These are phyloP conservation scores for Columba livia DNA, from an alignment of 2,113 vertebrate species.

Conservation along the genomic window DNA sequence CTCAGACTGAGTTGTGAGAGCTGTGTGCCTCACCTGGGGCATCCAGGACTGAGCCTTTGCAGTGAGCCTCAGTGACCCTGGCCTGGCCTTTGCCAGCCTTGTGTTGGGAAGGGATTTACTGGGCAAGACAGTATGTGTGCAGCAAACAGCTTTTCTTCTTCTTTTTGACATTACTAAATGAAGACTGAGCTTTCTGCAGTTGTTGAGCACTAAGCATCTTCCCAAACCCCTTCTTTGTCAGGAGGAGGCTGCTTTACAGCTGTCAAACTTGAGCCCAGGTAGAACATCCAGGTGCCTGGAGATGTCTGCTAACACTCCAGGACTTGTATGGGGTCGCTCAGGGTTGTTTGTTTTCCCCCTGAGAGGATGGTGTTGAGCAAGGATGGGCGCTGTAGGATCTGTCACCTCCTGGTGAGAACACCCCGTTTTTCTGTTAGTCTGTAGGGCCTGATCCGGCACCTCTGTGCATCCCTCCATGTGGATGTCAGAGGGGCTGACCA, in stretches of 20 bases:
- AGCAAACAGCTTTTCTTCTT: background rate
- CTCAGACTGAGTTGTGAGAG: background rate
- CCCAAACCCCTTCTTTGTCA: background rate
- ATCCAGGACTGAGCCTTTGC: background rate
- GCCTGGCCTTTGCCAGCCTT: background rate
- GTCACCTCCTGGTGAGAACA: background rate
- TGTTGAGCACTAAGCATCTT: background rate
- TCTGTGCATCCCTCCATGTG: background rate
- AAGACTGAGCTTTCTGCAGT: background rate
- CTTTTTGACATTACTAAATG: background rate
- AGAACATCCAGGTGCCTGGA: conserved; percentile 4
- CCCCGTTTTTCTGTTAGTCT: background rate
- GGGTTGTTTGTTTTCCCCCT: background rate
- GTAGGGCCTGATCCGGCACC: background rate
- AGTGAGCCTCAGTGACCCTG: background rate
- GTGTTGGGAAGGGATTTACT: background rate
- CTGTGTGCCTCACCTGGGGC: background rate
- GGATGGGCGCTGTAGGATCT: background rate
- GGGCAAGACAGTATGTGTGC: background rate
- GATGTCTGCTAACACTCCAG: background rate
- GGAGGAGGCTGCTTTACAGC: background rate
- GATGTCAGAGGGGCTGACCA: background rate
- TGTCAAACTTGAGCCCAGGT: background rate
- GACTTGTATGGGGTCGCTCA: background rate
- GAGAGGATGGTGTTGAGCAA: background rate